Base-by-base conservation (phyloP, 2,888 invertebrate genomes). In the Gortyna flavago region DNA sequence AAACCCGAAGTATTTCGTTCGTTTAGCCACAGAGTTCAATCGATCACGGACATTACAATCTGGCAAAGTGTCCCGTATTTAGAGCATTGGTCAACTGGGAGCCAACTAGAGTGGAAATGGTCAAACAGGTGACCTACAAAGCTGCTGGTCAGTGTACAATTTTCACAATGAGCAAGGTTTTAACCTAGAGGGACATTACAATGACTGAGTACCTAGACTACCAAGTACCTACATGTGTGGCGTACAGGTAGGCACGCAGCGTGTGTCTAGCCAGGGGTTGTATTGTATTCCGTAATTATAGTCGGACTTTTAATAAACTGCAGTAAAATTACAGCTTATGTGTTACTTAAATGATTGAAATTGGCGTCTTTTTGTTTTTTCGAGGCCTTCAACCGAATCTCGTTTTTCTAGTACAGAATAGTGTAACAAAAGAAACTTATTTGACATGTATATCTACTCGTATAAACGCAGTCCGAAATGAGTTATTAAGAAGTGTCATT, bases 91-190 rank as follows among this genome's bases (percentile, higher is more conserved):
- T 81, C 67, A 72, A 72, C 80, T 72, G 54, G 35, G 38, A 51
- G 69, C 78, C 67, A 80, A 87, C 64, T 89, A 75, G 83, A 84
- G 73, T 88, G 88, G 88, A 89, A 88, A 84, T 85, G 79, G 76
- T 84, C 77, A 89, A 88, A 88, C 82, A 87, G 88, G 88, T 89
- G 85, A 88, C 89, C 88, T 74, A 83, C 38, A 84, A 80, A 89
- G 32, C 75, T 79, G 72, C 61, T 67, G 83, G 65, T 65, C 77
- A 67, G 64, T 68, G 32, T 76, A 80, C 76, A 81, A 76, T 74
- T 83, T 85, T 78, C 48, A 75, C 77, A 67, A 75, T 75, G 64
- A 79, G 71, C 72, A 71, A 72, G 64, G 77, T 59, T 79, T 72
- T 69, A 7, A 35, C 57, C 57, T 59, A n/a, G n/a, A n/a, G n/a